phyloP scores from a whole-genome alignment of 2,797 vertebrate genomes.

The Ctenosaura bakeri region DNA sequence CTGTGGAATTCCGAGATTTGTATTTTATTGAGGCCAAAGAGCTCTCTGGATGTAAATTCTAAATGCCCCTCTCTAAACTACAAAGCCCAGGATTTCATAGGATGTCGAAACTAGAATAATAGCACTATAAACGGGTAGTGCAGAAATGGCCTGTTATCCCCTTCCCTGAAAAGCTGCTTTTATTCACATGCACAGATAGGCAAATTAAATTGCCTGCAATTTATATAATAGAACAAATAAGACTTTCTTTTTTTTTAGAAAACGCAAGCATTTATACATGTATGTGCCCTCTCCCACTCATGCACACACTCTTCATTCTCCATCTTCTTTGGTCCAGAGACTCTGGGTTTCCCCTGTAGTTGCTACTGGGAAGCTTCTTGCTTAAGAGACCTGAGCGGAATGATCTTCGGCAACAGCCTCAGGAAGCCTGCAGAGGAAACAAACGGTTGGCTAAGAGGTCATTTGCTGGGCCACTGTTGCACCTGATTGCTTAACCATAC shows the following conservation, averaged over 20 bases:
- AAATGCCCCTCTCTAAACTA: too few relatives aligned
- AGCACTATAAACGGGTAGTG: too few relatives aligned
- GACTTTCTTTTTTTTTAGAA: background rate
- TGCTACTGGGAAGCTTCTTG: slow-evolving; percentile 53
- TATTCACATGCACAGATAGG: background rate
- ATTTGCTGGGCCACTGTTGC: background rate
- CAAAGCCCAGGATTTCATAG: too few relatives aligned
- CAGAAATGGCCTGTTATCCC: too few relatives aligned
- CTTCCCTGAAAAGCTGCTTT: background rate
- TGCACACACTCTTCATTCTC: background rate
- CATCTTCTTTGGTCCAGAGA: background rate
- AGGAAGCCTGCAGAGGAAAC: slow-evolving; percentile 48
- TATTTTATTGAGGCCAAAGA: too few relatives aligned
- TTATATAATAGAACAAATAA: background rate
- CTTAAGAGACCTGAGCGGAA: background rate
- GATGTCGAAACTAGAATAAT: too few relatives aligned
- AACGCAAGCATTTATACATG: too few relatives aligned
- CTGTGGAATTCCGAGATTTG: too few relatives aligned
- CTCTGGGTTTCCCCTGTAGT: background rate
- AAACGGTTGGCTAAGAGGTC: slow-evolving; percentile 50
- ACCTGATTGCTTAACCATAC: background rate
- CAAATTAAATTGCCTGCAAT: background rate
- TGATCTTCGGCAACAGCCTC: background rate
- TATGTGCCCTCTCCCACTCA: background rate
- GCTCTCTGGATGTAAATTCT: too few relatives aligned